Percentiles rank a stretch among this genome's conserved stretches.
phyloP scores from a whole-genome alignment of 2,113 vertebrate species.

The Syngnathus floridae region DNA sequence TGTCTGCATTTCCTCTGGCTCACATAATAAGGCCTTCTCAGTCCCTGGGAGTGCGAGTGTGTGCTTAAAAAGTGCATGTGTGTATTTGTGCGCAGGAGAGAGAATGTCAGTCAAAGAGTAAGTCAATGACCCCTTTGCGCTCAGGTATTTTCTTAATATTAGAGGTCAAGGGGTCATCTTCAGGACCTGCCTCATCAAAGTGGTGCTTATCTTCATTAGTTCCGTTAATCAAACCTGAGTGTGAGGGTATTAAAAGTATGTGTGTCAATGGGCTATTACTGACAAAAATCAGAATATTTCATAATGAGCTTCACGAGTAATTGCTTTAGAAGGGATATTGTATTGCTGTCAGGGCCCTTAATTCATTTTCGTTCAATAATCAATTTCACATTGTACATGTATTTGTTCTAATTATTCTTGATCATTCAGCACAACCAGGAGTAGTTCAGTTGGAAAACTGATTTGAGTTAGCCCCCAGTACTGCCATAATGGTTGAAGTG shows the following conservation, averaged over 20 bases:
- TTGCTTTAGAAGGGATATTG: not conserved
- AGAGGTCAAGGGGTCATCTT: constrained; percentile 37
- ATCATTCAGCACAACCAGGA: too few species aligned
- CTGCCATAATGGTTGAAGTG: too few species aligned
- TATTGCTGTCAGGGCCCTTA: not conserved
- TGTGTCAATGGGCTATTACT: not conserved
- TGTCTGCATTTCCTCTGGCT: constrained; percentile 69
- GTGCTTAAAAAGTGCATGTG: constrained; percentile 1
- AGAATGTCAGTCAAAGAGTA: constrained; percentile 27
- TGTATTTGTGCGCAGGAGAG: constrained; percentile 17
- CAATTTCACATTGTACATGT: not conserved
- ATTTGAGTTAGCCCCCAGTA: too few species aligned
- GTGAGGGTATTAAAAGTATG: constrained; percentile 7
- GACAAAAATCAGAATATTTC: not conserved
- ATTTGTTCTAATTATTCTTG: not conserved
- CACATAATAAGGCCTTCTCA: constrained; percentile 62
- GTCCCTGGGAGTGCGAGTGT: constrained; percentile 17
- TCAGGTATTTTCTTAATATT: constrained; percentile 31
- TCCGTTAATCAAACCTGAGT: constrained; percentile 4
- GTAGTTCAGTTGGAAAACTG: too few species aligned
- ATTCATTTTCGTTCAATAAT: not conserved
- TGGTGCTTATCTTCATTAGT: constrained; percentile 9
- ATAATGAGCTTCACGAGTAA: not conserved
- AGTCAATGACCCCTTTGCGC: constrained; percentile 27
- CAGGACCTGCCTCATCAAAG: not conserved